Evolutionary conservation across 2,113 vertebrate species (phyloP), one percentile per base, ranked within the genome.

Genomic region (Podarcis muralis): DNA sequence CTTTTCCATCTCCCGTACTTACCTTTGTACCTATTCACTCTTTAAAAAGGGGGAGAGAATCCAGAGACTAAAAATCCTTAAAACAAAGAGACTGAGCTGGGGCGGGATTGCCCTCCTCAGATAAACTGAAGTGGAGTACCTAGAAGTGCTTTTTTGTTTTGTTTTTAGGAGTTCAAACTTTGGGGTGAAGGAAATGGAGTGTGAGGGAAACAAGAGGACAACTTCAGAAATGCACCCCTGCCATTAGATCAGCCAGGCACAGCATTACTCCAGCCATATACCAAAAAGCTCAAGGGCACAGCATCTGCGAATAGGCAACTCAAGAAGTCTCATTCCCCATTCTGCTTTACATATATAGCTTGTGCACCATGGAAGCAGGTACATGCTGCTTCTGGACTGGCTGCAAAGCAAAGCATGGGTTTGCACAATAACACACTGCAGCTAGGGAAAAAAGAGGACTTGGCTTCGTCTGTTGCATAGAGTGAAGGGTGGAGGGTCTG

Each of bases 11-110:
- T 22, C 32, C 4, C 20, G 53, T 65, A 87, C 84, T 86, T 90
- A 86, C 65, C 62, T 84, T 57, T 22, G 65, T 62, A 81, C n/a
- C 37, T 53, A 48, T 62, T 83, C n/a, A 71, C 16, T 32, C 30
- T 83, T 75, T 77, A 74, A 68, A 57, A 53, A 27, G 59, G 32
- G 66, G 62, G 27, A 85, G 66, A 43, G 57, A n/a, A 59, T 35
- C 27, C 71, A 83, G 18, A 87, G 40, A 62, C 66, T 62, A 80
- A 79, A 78, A 35, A 4, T 22, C 43, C 27, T 11, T 18, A 4
- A 71, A 48, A 81, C n/a, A 84, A 62, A 30, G 12, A 81, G 80
- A 0, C 5, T 86, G 90, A 93, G 95, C 91, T 94, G 94, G 87
- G 90, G 86, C 95, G 87, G 87, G 18, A 57, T 71, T 83, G 48